A percentile compares a stretch with the other conserved stretches of the same genome.
phyloP scores from a whole-genome alignment of 2,797 vertebrate species.

The Lepilemur septentrionalis region DNA sequence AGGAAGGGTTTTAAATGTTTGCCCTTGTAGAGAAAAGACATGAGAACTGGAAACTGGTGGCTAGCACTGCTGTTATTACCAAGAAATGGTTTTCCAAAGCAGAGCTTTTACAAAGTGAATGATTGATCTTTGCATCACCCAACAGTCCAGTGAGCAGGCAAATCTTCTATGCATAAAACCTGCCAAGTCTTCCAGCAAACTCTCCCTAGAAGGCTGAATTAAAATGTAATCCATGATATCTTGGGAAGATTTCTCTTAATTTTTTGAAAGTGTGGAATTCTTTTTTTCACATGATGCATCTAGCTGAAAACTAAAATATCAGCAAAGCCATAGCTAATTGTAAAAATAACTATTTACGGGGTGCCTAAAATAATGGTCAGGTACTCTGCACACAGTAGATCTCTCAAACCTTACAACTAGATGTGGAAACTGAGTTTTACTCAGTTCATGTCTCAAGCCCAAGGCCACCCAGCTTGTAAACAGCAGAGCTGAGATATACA shows the following conservation, averaged over 20 bases:
- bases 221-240: neutral
- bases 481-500: neutral
- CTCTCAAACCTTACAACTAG: neutral
- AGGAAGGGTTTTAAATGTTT: constrained; percentile 47
- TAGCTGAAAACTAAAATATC: neutral
- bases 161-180: neutral
- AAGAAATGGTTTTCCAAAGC: constrained; percentile 24
- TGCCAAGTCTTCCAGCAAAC: neutral
- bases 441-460: neutral
- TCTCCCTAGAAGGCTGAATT: neutral
- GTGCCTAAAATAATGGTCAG: neutral
- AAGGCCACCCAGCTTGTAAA: neutral
- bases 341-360: neutral
- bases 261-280: neutral
- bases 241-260: neutral
- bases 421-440: neutral
- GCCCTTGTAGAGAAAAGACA: constrained; percentile 27
- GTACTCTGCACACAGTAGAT: neutral
- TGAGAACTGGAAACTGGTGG: neutral
- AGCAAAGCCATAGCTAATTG: neutral
- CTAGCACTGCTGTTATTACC: neutral
- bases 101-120: neutral
- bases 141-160: neutral
- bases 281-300: neutral
- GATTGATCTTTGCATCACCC: neutral